Evolutionary conservation across 2,797 vertebrate genomes (phyloP).

Genomic region (Neosilurus mollespiculum): DNA sequence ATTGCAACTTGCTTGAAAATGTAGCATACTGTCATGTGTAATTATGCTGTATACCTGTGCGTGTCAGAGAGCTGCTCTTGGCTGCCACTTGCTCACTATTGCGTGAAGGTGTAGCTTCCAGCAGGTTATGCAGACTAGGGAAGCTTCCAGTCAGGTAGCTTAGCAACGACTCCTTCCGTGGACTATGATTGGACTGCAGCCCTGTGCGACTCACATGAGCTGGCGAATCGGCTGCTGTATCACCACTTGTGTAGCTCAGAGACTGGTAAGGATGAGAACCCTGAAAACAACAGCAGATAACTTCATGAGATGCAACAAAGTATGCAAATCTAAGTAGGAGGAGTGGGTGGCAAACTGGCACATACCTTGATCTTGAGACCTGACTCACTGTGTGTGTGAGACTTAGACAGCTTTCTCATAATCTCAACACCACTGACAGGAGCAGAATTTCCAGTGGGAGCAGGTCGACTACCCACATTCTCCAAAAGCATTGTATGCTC

Average conservation of each 20-base stretch:
- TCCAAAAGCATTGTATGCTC: slow-evolving; percentile 98
- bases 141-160: slow-evolving; percentile 97
- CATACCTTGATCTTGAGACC: slow-evolving; percentile 93
- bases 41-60: slow-evolving; percentile 78
- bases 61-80: slow-evolving; percentile 90
- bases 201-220: slow-evolving; percentile 85
- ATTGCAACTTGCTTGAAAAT: background rate
- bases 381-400: slow-evolving; percentile 91
- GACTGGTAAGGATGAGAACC: slow-evolving; percentile 97
- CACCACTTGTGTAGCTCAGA: slow-evolving; percentile 95
- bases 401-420: slow-evolving; percentile 97
- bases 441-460: slow-evolving; percentile 84
- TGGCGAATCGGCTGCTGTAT: slow-evolving; percentile 94
- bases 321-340: background rate
- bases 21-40: background rate
- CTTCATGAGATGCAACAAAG: background rate
- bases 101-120: slow-evolving; percentile 90
- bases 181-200: slow-evolving; percentile 85
- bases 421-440: slow-evolving; percentile 95
- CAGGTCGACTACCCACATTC: slow-evolving; percentile 83
- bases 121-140: slow-evolving; percentile 92
- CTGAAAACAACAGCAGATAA: slow-evolving; percentile 64
- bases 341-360: background rate
- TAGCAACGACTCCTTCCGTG: slow-evolving; percentile 93
- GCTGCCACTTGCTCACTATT: slow-evolving; percentile 76